Evolutionary conservation across 1,140 invertebrate species (phyloP).

Genomic region (Piezodorus guildinii): DNA sequence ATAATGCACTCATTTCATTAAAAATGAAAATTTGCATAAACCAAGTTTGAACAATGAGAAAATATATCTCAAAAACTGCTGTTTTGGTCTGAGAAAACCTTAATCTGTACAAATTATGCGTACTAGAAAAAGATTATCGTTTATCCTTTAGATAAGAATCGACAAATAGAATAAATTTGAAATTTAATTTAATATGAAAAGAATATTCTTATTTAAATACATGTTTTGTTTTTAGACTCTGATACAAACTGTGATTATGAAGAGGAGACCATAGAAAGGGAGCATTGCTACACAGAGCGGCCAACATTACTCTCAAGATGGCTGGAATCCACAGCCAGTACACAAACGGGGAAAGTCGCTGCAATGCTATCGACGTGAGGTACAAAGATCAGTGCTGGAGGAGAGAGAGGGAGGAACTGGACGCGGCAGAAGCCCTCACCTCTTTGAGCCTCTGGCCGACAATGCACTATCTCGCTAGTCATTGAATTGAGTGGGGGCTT

Average conservation of each 20-base stretch:
- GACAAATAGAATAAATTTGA: too few species aligned
- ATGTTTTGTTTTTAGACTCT: slow-evolving; percentile 10
- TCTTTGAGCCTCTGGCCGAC: slow-evolving; percentile 34
- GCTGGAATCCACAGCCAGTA: slow-evolving; percentile 54
- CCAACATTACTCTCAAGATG: slow-evolving; percentile 48
- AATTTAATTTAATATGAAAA: too few species aligned
- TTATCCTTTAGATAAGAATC: too few species aligned
- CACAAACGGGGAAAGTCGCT: slow-evolving; percentile 37
- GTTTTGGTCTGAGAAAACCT: too few species aligned
- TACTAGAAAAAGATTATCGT: too few species aligned
- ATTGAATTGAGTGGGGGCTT: background rate
- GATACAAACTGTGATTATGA: slow-evolving; percentile 11
- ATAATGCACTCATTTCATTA: too few species aligned
- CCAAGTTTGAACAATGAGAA: too few species aligned
- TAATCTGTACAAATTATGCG: too few species aligned
- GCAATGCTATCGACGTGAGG: slow-evolving; percentile 52
- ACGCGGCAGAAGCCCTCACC: slow-evolving; percentile 54
- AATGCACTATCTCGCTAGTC: slow-evolving; percentile 5
- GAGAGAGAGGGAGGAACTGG: slow-evolving; percentile 47
- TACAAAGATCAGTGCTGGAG: slow-evolving; percentile 29
- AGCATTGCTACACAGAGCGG: slow-evolving; percentile 13
- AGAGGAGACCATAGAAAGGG: slow-evolving; percentile 8
- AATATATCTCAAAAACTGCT: too few species aligned
- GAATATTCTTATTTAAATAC: background rate
- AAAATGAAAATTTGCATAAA: too few species aligned